Evolutionary conservation across 2,888 invertebrate genomes (phyloP).

Genomic region (Dinocampus coccinellae): DNA sequence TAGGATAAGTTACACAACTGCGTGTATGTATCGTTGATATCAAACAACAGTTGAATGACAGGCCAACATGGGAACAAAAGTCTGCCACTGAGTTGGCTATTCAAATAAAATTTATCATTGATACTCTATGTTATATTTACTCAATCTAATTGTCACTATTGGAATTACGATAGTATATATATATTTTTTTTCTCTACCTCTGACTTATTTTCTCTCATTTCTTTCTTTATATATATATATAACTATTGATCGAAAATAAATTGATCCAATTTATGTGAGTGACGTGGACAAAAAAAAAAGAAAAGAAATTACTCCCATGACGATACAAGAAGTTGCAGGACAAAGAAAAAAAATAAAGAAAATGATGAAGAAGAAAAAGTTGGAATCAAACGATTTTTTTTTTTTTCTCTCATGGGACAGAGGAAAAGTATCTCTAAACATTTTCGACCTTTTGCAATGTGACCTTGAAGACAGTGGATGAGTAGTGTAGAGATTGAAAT

Average conservation of each 20-base stretch:
- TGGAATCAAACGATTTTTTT: background rate
- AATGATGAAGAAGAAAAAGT: background rate
- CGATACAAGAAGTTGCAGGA: background rate
- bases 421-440: background rate
- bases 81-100: background rate
- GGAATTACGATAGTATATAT: background rate
- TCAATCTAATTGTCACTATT: background rate
- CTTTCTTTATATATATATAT: background rate
- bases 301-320: background rate
- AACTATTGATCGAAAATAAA: background rate
- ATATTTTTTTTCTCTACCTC: background rate
- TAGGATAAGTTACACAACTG: background rate
- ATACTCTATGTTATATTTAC: background rate
- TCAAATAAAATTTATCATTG: no score
- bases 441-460: background rate
- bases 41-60: constrained; percentile 10
- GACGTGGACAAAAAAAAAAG: background rate
- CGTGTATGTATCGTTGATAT: constrained; percentile 11
- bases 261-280: background rate
- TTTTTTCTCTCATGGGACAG: background rate
- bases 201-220: background rate
- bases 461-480: background rate
- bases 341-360: no score
- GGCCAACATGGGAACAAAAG: background rate
- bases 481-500: background rate